Conservation (phyloP, 2,113 vertebrate genomes). For the Microcebus murinus region DNA sequence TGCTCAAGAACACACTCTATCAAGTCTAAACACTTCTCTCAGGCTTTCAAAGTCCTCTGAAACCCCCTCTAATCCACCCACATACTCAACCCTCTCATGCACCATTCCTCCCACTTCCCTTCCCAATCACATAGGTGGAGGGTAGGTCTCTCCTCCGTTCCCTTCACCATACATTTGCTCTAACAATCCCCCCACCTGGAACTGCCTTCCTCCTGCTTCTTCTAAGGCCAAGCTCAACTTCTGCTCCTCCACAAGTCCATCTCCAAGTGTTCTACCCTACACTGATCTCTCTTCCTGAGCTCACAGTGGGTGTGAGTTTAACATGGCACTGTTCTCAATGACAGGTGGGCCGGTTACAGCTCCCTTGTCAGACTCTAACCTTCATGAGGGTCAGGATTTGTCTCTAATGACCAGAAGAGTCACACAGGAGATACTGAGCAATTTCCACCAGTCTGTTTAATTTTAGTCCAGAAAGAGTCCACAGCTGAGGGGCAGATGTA, state of each 20-base stretch:
- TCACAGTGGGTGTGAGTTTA: background rate
- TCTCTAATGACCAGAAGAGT: background rate
- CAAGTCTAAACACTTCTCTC: background rate
- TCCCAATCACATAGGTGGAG: background rate
- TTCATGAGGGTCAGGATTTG: background rate
- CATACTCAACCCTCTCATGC: background rate
- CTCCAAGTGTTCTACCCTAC: background rate
- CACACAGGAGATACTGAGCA: background rate
- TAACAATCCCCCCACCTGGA: background rate
- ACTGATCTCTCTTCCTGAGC: background rate
- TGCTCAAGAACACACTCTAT: background rate
- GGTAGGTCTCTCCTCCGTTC: background rate
- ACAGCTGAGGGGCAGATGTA: background rate
- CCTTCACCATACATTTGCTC: background rate
- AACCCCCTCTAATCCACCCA: background rate
- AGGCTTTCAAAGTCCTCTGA: background rate
- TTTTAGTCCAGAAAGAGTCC: background rate
- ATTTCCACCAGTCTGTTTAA: conserved; percentile 17
- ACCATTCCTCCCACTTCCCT: background rate
- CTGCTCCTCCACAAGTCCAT: background rate
- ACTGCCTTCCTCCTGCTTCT: background rate
- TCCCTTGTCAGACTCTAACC: background rate
- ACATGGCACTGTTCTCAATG: background rate
- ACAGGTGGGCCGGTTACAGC: too few species aligned
- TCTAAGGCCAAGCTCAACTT: background rate